Evolutionary conservation across 2,888 invertebrate species (phyloP).

Genomic region (Gibbula magus): DNA sequence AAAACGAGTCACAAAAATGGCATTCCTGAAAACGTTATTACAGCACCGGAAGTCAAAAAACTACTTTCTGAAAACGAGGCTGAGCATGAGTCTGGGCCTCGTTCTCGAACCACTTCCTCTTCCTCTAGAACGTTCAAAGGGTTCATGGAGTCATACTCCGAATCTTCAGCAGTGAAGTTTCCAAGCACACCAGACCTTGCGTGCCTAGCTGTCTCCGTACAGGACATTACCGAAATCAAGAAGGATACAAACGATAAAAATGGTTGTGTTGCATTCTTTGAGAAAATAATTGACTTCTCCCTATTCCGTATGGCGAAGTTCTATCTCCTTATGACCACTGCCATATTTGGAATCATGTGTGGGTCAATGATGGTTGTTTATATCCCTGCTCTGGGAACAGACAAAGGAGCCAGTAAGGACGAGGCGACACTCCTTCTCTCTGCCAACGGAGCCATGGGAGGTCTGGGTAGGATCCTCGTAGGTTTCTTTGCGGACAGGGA

Average conservation of each 20-base stretch:
- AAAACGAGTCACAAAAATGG: neutral
- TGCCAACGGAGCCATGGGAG: neutral
- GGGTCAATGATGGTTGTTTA: neutral
- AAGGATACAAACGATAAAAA: too few relatives aligned
- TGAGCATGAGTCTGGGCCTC: too few relatives aligned
- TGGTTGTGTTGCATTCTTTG: neutral
- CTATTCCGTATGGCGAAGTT: neutral
- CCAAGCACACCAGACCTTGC: neutral
- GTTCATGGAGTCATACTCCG: too few relatives aligned
- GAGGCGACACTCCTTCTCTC: neutral
- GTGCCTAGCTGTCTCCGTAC: neutral
- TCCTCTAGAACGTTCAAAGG: too few relatives aligned
- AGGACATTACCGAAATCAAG: too few relatives aligned
- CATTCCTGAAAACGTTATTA: too few relatives aligned
- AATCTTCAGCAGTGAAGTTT: too few relatives aligned
- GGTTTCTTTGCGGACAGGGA: neutral
- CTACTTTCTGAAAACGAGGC: too few relatives aligned
- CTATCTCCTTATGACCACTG: neutral
- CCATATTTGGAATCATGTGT: neutral
- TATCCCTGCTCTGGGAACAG: neutral
- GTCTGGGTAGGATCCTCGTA: neutral
- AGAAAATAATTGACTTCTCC: neutral
- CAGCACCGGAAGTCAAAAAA: too few relatives aligned
- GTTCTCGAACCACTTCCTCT: too few relatives aligned
- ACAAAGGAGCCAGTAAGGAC: neutral